These are phyloP conservation scores for Heliconius sara DNA, from an alignment of 2,888 invertebrate genomes.

Conservation along the genomic window DNA sequence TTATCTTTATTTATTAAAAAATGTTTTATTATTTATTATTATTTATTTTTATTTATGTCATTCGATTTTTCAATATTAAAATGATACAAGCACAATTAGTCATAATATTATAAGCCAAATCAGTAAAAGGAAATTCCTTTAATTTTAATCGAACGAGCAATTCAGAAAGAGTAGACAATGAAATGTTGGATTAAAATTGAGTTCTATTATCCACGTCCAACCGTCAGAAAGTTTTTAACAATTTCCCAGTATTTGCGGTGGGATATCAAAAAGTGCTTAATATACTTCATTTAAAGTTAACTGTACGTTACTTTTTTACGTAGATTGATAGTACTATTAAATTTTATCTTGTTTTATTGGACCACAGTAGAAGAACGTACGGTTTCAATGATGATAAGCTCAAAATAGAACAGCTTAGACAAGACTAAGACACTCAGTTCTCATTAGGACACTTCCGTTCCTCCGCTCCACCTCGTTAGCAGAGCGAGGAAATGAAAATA, in stretches of 20 bases:
- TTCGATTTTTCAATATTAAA: neutral
- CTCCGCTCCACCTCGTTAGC: too few relatives aligned
- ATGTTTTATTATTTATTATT: too few relatives aligned
- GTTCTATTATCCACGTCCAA: constrained; percentile 5
- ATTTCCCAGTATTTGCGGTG: constrained; percentile 3
- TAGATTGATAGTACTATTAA: neutral
- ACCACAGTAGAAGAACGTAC: too few relatives aligned
- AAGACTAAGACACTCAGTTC: too few relatives aligned
- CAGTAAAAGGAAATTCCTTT: neutral
- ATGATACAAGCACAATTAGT: neutral
- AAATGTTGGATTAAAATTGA: constrained; percentile 9
- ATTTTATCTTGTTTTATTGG: neutral
- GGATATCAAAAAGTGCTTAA: constrained; percentile 8
- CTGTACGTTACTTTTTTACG: neutral
- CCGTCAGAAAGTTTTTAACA: constrained; percentile 10
- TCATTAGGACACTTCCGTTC: too few relatives aligned
- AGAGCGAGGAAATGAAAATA: too few relatives aligned
- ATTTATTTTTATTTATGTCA: neutral
- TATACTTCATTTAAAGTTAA: constrained; percentile 7
- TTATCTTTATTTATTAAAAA: neutral
- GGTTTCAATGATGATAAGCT: too few relatives aligned
- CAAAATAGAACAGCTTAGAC: too few relatives aligned
- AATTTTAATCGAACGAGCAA: neutral
- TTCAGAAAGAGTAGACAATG: neutral
- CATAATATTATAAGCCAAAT: neutral